A percentile compares a stretch with the other conserved stretches of the same genome.
Conservation (phyloP, 2,888 invertebrate genomes). For the Tinea semifulvella region DNA sequence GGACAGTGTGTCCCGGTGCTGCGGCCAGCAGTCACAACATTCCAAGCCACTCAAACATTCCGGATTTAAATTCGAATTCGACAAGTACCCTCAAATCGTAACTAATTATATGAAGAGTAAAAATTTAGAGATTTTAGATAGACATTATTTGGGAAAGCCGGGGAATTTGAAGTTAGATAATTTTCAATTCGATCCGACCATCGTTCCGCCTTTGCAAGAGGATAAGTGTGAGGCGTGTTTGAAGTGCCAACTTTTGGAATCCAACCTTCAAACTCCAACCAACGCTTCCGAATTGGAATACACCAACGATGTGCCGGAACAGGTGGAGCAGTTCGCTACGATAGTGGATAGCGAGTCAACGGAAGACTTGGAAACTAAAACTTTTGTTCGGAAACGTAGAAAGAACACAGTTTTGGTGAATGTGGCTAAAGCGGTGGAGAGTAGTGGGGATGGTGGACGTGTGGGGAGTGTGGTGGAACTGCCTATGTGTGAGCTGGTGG, state of each 20-base stretch:
- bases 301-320: constrained; percentile 53
- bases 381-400: constrained; percentile 47
- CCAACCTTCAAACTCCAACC: constrained; percentile 76
- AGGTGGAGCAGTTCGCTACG: constrained; percentile 47
- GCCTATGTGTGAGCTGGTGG: constrained; percentile 59
- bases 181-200: constrained; percentile 58
- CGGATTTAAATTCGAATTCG: constrained; percentile 78
- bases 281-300: constrained; percentile 78
- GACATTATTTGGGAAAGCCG: constrained; percentile 66
- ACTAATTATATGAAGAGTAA: constrained; percentile 80
- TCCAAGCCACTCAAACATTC: constrained; percentile 71
- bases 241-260: constrained; percentile 61
- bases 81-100: constrained; percentile 77
- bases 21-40: constrained; percentile 62
- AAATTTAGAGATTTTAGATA: constrained; percentile 71
- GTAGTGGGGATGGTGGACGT: background rate
- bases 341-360: constrained; percentile 33
- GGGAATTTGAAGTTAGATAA: constrained; percentile 62
- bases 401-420: constrained; percentile 57
- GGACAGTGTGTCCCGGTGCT: constrained; percentile 51
- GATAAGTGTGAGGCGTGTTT: constrained; percentile 63
- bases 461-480: constrained; percentile 49
- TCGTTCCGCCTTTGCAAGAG: constrained; percentile 52
- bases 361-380: constrained; percentile 41
- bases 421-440: constrained; percentile 19